These are phyloP conservation scores for Crotalus adamanteus DNA, from an alignment of 2,797 vertebrate genomes.

Conservation along the genomic window DNA sequence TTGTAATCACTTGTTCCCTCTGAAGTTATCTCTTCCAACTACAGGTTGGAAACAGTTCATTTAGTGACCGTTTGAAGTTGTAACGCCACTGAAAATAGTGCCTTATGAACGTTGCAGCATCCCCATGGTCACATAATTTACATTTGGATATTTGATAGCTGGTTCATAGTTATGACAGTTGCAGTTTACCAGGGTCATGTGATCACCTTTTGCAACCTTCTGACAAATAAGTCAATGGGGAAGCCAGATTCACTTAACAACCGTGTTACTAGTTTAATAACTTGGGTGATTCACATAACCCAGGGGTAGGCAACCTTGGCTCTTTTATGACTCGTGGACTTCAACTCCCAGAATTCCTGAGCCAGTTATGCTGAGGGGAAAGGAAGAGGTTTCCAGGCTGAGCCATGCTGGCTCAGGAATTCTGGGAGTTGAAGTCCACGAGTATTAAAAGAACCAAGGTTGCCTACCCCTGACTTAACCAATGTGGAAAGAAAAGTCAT, in stretches of 20 bases:
- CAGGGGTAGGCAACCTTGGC: too few relatives aligned
- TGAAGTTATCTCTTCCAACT: neutral
- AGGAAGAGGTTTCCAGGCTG: too few relatives aligned
- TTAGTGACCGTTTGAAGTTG: neutral
- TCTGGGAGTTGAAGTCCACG: too few relatives aligned
- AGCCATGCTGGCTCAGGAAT: too few relatives aligned
- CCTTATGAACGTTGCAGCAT: neutral
- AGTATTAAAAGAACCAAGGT: too few relatives aligned
- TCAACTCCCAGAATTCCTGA: too few relatives aligned
- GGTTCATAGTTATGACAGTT: neutral
- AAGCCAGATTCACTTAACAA: neutral
- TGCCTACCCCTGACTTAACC: neutral
- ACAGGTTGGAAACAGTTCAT: neutral
- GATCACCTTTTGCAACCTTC: neutral
- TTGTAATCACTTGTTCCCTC: neutral
- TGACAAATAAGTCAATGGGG: neutral
- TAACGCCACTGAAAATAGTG: too few relatives aligned
- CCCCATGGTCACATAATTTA: too few relatives aligned
- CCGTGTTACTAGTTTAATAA: neutral
- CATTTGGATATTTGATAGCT: neutral
- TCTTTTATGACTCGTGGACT: too few relatives aligned
- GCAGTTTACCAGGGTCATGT: neutral
- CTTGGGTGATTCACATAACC: neutral
- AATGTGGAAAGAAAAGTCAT: neutral
- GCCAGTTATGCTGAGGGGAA: too few relatives aligned